Evolutionary conservation across 2,113 vertebrate species (phyloP).

Genomic region (Thryonomys swinderianus): DNA sequence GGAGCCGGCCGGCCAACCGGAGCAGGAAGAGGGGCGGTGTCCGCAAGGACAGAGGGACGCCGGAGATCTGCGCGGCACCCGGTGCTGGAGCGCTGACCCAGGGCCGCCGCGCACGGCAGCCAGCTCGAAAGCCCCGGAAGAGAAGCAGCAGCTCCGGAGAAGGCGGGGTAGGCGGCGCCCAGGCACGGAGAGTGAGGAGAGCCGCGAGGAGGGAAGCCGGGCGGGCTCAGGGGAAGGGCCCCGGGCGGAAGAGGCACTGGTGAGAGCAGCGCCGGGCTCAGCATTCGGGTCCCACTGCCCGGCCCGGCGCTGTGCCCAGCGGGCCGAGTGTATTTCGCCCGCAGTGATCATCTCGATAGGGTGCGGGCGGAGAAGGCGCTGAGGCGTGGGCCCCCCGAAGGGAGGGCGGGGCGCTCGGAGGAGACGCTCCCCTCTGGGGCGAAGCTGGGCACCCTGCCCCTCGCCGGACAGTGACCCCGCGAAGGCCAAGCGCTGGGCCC

Average conservation of each 20-base stretch:
- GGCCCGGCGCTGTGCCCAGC: not conserved
- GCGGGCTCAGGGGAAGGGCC: not conserved
- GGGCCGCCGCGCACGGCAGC: not conserved
- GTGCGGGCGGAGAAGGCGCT: no score
- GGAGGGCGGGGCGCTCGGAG: not conserved
- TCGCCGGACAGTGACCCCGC: not conserved
- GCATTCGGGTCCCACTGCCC: not conserved
- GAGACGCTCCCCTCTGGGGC: no score
- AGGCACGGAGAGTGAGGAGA: not conserved
- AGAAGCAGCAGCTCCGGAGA: not conserved
- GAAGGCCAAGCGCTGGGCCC: no score
- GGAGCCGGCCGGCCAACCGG: not conserved
- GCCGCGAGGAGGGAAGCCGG: no score
- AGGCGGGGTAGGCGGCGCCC: not conserved
- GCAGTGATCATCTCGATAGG: not conserved
- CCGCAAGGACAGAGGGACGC: not conserved
- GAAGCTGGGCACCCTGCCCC: not conserved
- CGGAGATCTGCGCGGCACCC: not conserved
- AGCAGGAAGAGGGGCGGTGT: not conserved
- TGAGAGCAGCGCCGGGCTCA: not conserved
- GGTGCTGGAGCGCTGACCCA: not conserved
- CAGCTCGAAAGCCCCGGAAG: not conserved
- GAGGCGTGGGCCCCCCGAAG: not conserved
- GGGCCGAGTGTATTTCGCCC: accelerated
- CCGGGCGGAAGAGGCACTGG: not conserved